Evolutionary conservation across 2,888 invertebrate genomes (phyloP), one percentile per base, ranked within the genome.

Genomic region (Drosophila pegasa): DNA sequence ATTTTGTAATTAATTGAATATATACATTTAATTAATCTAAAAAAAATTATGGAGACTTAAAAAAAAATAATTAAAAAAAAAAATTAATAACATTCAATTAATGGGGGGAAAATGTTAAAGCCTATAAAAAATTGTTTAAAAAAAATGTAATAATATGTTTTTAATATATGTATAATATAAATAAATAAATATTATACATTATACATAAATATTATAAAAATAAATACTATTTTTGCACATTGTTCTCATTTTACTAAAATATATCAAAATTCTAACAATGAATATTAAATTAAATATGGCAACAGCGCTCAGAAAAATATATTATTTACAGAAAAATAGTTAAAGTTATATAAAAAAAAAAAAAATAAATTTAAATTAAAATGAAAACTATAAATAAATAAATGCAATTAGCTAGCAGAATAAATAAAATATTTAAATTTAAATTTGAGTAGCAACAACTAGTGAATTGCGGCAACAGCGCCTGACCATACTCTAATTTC

Each of bases 391-490:
- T 7, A 25, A 16, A 37, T 37, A 16, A n/a, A n/a, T n/a, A 16
- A 40, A 40, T 37, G 4, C 33, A 1, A 33, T 20, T 38, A n/a
- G 6, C 20, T 12, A 6, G 20, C 12, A 20, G 5, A 20, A 7
- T 20, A 20, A 20, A 20, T 12, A 40, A 40, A 40, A 2, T 14
- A 20, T 12, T 14, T 12, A 6, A 12, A 20, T 20, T 20, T n/a
- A n/a, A n/a, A 40, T 14, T 40, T 12, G 10, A 40, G 14, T 40
- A 20, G 20, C 20, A 20, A 20, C 40, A 40, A 14, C 40, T 14
- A 16, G 2, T 47, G 29, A 62, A 63, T 12, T 10, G 16, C 10
- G 45, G 18, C 65, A 37, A 41, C 64, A 22, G 14, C 2, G 35
- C 35, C n/a, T 22, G 3, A 2, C 0, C 8, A 5, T 31, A 20